Conservation (phyloP, 2,113 vertebrate genomes). For the Mus spicilegus region DNA sequence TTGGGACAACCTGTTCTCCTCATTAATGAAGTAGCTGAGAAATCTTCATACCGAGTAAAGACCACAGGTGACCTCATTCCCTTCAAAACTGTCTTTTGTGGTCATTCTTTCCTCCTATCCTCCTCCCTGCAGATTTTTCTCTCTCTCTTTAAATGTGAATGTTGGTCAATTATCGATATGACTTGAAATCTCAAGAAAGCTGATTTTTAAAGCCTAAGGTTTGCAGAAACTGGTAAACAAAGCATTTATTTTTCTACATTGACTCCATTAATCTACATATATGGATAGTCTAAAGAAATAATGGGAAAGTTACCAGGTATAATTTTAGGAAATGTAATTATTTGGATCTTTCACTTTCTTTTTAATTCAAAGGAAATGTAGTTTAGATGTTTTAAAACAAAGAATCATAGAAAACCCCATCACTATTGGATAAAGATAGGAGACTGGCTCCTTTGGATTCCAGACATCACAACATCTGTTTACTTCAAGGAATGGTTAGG, state of each 20-base stretch:
- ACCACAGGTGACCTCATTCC: neutral
- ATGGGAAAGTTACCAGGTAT: neutral
- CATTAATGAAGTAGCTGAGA: constrained; percentile 58
- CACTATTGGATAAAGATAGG: neutral
- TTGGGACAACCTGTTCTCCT: constrained; percentile 41
- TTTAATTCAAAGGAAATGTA: neutral
- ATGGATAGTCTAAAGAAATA: neutral
- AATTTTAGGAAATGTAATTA: neutral
- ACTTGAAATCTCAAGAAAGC: neutral
- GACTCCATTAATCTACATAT: neutral
- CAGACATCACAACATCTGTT: constrained; percentile 6
- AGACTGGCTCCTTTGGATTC: neutral
- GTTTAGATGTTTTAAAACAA: neutral
- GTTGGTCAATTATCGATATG: neutral
- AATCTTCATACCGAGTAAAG: constrained; percentile 8
- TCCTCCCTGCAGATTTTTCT: neutral
- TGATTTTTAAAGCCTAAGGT: neutral
- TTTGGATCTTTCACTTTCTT: neutral
- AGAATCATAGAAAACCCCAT: neutral
- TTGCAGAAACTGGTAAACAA: neutral
- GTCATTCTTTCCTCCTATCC: neutral
- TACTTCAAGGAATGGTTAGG: constrained; percentile 35
- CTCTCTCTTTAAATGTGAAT: neutral
- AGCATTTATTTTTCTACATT: neutral
- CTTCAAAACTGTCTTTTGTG: neutral